Evolutionary conservation across 2,888 invertebrate genomes (phyloP).

Genomic region (Heteromurus nitidus): DNA sequence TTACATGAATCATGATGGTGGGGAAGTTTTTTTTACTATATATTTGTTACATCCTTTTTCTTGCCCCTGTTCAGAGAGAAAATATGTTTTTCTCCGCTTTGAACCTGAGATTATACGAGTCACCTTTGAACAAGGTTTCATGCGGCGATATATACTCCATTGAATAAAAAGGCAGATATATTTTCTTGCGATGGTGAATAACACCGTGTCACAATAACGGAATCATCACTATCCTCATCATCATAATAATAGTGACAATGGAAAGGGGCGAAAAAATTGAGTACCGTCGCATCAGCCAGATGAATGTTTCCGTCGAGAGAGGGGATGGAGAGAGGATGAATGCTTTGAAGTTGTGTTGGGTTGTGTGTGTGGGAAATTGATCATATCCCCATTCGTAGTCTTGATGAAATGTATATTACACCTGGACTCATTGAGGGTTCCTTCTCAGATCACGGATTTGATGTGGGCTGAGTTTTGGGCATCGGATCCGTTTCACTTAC

Average conservation of each 20-base stretch:
- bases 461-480: no score
- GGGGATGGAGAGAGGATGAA: no score
- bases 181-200: background rate
- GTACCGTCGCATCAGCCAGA: background rate
- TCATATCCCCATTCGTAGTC: no score
- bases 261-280: constrained; percentile 3
- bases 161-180: background rate
- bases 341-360: no score
- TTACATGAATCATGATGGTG: background rate
- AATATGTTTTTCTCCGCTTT: background rate
- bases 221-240: background rate
- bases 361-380: background rate
- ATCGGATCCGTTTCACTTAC: no score
- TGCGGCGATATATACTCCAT: background rate
- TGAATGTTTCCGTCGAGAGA: no score
- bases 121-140: constrained; percentile 5
- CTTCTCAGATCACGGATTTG: no score
- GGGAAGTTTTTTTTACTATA: background rate
- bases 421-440: no score
- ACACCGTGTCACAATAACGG: constrained; percentile 5
- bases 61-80: background rate
- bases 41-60: background rate
- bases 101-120: constrained; percentile 11
- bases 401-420: background rate
- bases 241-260: background rate